phyloP scores from a whole-genome alignment of 1,140 invertebrate species.

The Scaptodrosophila lebanonensis region DNA sequence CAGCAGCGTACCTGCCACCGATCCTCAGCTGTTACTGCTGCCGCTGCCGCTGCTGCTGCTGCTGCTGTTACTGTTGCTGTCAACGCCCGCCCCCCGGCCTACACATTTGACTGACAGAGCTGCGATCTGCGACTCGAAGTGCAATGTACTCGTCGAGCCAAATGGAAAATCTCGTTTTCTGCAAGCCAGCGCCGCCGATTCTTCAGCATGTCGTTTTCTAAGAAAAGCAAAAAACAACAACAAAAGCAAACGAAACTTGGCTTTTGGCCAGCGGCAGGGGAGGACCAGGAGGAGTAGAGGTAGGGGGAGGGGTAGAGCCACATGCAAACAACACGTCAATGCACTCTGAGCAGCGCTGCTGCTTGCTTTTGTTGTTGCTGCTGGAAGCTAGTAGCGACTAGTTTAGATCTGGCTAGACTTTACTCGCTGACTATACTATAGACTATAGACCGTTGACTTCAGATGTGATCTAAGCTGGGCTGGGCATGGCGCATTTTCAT shows the following conservation, averaged over 20 bases:
- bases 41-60: slow-evolving; percentile 13
- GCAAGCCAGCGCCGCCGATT: slow-evolving; percentile 61
- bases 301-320: slow-evolving; percentile 14
- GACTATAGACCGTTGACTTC: slow-evolving; percentile 53
- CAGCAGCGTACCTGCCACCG: slow-evolving; percentile 51
- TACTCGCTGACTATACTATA: no score
- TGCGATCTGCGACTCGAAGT: slow-evolving; percentile 36
- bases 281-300: slow-evolving; percentile 20
- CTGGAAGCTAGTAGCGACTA: slow-evolving; percentile 43
- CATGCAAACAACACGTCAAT: slow-evolving; percentile 72
- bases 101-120: not conserved
- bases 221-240: slow-evolving; percentile 21
- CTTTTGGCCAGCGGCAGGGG: not conserved
- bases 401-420: slow-evolving; percentile 58
- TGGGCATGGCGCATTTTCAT: slow-evolving; percentile 13
- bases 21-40: slow-evolving; percentile 41
- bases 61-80: slow-evolving; percentile 15
- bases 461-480: slow-evolving; percentile 50
- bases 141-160: slow-evolving; percentile 60
- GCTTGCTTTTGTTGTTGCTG: not conserved
- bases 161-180: slow-evolving; percentile 68
- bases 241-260: slow-evolving; percentile 64
- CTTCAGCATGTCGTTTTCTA: slow-evolving; percentile 35
- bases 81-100: no score
- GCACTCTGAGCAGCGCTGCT: slow-evolving; percentile 46